Percentiles rank a stretch among this genome's conserved stretches.
Conservation (phyloP, 2,113 vertebrate genomes). For the Ornithorhynchus anatinus region DNA sequence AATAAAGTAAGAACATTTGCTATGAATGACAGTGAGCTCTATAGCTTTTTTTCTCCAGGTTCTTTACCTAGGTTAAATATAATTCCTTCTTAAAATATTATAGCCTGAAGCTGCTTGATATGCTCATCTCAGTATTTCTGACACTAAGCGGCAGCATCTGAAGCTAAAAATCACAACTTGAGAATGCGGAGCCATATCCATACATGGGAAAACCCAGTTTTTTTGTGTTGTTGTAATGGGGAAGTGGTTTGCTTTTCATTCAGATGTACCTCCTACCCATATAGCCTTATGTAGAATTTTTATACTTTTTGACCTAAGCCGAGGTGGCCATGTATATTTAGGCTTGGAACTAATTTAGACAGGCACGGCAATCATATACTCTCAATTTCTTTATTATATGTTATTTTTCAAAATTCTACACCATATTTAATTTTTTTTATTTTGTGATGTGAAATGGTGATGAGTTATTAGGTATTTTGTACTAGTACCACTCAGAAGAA, state of each 20-base stretch:
- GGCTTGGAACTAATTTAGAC: no score
- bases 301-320: neutral
- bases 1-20: slow-evolving; percentile 75
- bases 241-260: neutral
- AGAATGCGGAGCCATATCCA: neutral
- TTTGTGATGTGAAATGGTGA: neutral
- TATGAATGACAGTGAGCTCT: slow-evolving; percentile 58
- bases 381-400: neutral
- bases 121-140: neutral
- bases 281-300: neutral
- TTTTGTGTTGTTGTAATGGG: neutral
- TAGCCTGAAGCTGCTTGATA: slow-evolving; percentile 34
- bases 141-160: neutral
- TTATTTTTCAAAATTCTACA: neutral
- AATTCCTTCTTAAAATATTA: slow-evolving; percentile 42
- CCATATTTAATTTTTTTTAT: neutral
- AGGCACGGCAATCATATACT: neutral
- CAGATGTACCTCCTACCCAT: neutral
- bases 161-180: neutral
- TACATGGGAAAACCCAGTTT: neutral
- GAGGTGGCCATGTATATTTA: neutral
- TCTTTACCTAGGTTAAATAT: slow-evolving; percentile 21
- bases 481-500: no score
- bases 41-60: slow-evolving; percentile 59
- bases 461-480: no score